These are phyloP conservation scores for Lemur catta DNA, from an alignment of 2,797 vertebrate genomes.

Conservation along the genomic window DNA sequence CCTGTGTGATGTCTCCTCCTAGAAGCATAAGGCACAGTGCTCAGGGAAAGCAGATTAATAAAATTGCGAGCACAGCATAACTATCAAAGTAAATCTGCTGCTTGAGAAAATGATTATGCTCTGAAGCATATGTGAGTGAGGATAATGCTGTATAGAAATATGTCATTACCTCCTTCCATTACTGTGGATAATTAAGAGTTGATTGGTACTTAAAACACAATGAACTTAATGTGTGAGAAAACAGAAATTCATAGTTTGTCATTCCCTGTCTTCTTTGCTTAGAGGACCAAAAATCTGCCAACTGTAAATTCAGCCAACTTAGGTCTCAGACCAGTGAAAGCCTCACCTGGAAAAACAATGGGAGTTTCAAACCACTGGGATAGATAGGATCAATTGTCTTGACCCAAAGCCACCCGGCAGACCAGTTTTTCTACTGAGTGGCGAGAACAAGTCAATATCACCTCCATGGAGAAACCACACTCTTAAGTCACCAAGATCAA, in stretches of 20 bases:
- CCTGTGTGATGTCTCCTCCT: not conserved
- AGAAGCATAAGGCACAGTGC: not conserved
- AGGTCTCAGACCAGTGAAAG: not conserved
- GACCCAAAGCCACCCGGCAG: not conserved
- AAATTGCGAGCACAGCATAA: not conserved
- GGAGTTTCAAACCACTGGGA: not conserved
- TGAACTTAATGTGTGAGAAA: not conserved
- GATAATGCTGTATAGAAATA: not conserved
- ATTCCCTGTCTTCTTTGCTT: not conserved
- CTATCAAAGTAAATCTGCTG: not conserved
- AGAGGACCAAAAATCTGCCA: not conserved
- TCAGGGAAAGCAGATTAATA: conserved; percentile 3
- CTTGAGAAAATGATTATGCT: not conserved
- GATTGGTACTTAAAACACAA: conserved; percentile 6
- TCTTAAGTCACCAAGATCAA: not conserved
- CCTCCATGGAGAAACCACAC: not conserved
- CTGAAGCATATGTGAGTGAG: not conserved
- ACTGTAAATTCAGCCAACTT: not conserved
- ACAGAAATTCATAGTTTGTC: not conserved
- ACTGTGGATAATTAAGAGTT: not conserved
- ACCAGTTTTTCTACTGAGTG: not conserved
- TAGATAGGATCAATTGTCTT: not conserved
- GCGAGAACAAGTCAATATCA: not conserved
- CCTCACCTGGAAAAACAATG: not conserved
- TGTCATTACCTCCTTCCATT: not conserved